phyloP scores from a whole-genome alignment of 2,888 invertebrate genomes.

The Nycteola revayana region DNA sequence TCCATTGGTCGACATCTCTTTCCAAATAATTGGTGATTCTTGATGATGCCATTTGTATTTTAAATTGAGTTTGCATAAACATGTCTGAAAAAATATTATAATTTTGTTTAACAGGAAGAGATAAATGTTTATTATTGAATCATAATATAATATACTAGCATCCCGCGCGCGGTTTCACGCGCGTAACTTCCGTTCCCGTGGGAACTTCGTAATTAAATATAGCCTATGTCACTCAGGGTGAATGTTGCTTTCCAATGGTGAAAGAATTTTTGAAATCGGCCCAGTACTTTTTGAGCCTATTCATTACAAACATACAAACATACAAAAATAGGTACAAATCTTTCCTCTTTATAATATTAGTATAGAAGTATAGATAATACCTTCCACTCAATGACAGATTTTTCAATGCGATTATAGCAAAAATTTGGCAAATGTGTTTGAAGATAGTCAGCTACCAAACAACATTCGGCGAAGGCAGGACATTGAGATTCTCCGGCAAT shows the following conservation, averaged over 20 bases:
- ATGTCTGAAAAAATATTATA: conserved; percentile 50
- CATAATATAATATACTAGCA: too few species aligned
- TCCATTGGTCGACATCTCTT: conserved; percentile 79
- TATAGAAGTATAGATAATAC: conserved; percentile 38
- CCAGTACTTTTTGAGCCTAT: too few species aligned
- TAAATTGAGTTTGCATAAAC: conserved; percentile 74
- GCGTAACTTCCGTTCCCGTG: too few species aligned
- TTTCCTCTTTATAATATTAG: background rate
- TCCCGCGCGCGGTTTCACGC: too few species aligned
- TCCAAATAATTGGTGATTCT: conserved; percentile 83
- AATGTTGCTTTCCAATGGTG: too few species aligned
- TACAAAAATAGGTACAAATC: too few species aligned
- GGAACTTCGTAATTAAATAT: too few species aligned
- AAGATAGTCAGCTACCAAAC: conserved; percentile 79
- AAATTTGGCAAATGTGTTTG: conserved; percentile 79
- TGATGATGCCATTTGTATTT: conserved; percentile 80
- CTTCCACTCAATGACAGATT: conserved; percentile 74
- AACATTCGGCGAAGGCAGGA: conserved; percentile 73
- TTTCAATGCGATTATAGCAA: conserved; percentile 71
- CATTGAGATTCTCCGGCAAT: conserved; percentile 82
- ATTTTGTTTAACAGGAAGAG: too few species aligned
- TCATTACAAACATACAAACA: too few species aligned
- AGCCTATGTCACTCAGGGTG: too few species aligned
- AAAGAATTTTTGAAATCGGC: too few species aligned
- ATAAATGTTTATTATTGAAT: too few species aligned